Base-by-base conservation (phyloP, 2,113 vertebrate species). In the Murina feae region DNA sequence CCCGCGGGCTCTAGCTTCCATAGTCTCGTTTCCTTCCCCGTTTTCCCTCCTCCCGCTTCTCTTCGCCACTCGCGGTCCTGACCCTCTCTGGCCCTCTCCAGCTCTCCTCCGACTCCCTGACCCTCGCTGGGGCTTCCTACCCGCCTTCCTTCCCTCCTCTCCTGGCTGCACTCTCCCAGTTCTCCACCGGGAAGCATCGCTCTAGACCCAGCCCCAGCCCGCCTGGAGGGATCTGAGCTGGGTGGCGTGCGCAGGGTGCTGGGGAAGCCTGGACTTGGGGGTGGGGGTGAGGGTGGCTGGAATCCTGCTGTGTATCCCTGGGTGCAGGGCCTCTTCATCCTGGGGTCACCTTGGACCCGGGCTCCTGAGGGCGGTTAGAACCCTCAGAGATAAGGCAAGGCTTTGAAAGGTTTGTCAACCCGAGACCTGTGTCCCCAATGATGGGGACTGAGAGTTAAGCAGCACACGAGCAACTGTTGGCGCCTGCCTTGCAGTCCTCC, bases 311-410 rank as follows among this genome's bases (percentile, higher is more conserved):
- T 12, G 44, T 6, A 66, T 23, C 47, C 37, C 58, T 20, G 14
- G 75, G 11, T 23, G 17, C 9, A 6, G 21, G 18, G 14, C 12
- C 5, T 16, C 53, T 53, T 32, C 30, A 9, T 2, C 44, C 37
- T 42, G 6, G n/a, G 16, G n/a, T 20, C 28, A 0, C 79, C 78
- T 60, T 0, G 86, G 35, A 37, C 10, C 1, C 35, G 0, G 20
- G 35, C 23, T 55, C 71, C 37, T 2, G 5, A 1, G 4, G 25
- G n/a, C 2, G 5, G 9, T 89, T 32, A 72, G 68, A 65, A 17
- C 17, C 20, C 32, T 44, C 21, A 44, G 83, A 68, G 42, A 79
- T 8, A 68, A 74, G 1, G 17, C 44, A 5, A 0, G 25, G 21
- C 39, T 69, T 79, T 35, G 18, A 74, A 37, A 71, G 44, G 5